These are phyloP conservation scores for Benthosema pterotum DNA, from an alignment of 2,797 vertebrate genomes.

Conservation along the genomic window DNA sequence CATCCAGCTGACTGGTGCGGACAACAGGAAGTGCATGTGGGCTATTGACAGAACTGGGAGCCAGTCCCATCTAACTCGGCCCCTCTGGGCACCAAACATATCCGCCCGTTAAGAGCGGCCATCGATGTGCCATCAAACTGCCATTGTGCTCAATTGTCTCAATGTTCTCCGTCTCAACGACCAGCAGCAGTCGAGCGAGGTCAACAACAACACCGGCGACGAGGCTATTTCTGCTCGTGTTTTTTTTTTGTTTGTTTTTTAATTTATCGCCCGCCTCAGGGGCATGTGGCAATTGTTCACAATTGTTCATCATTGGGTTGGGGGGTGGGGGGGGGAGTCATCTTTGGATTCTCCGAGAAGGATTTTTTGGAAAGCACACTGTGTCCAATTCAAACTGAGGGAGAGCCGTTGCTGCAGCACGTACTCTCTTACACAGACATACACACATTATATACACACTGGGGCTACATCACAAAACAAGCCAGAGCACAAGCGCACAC, in stretches of 20 bases:
- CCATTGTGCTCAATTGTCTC: slow-evolving; percentile 44
- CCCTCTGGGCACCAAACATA: slow-evolving; percentile 56
- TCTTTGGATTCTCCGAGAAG: slow-evolving; percentile 39
- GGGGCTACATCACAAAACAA: slow-evolving; percentile 68
- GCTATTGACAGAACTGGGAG: slow-evolving; percentile 71
- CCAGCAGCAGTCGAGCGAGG: slow-evolving; percentile 44
- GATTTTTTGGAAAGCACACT: slow-evolving; percentile 58
- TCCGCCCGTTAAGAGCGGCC: slow-evolving; percentile 46
- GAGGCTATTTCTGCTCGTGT: slow-evolving; percentile 57
- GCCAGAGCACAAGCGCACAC: slow-evolving; percentile 31
- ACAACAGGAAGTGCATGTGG: slow-evolving; percentile 77
- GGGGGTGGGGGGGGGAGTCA: no score
- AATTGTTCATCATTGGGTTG: slow-evolving; percentile 42
- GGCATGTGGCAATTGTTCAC: slow-evolving; percentile 57
- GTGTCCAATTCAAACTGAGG: slow-evolving; percentile 57
- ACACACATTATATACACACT: slow-evolving; percentile 62
- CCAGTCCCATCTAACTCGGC: slow-evolving; percentile 64
- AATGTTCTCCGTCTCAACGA: slow-evolving; percentile 42
- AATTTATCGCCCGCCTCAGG: slow-evolving; percentile 60
- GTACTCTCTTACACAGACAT: slow-evolving; percentile 59
- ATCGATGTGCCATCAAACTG: slow-evolving; percentile 48
- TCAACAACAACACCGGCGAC: slow-evolving; percentile 38
- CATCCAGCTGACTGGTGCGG: slow-evolving; percentile 62
- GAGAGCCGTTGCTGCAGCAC: slow-evolving; percentile 50
- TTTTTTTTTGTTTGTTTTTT: slow-evolving; percentile 63